Conservation (phyloP, 2,113 vertebrate genomes). For the Rhombomys opimus region DNA sequence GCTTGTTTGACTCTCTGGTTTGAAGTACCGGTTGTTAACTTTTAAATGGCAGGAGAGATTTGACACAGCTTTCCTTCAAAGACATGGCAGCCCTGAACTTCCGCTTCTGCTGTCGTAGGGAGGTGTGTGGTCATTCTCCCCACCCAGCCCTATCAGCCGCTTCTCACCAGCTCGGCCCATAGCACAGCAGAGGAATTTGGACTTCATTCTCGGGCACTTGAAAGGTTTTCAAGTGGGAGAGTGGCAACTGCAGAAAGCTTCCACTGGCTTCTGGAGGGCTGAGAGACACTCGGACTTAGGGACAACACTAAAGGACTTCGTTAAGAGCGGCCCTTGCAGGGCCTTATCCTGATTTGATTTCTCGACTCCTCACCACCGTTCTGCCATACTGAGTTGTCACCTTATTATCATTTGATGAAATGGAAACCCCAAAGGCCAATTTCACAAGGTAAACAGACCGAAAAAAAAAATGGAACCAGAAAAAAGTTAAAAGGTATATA, state of each 20-base stretch:
- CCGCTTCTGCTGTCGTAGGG: too few relatives aligned
- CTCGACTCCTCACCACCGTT: neutral
- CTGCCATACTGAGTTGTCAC: neutral
- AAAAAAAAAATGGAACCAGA: neutral
- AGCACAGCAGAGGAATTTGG: neutral
- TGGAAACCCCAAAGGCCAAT: neutral
- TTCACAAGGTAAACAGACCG: neutral
- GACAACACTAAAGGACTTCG: neutral
- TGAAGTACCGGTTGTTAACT: neutral
- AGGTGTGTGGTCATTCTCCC: neutral
- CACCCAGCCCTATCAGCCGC: neutral
- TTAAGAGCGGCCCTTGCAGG: fast-evolving
- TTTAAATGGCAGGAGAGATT: neutral
- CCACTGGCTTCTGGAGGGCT: neutral
- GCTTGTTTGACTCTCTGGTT: neutral
- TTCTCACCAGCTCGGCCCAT: neutral
- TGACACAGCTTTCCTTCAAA: neutral
- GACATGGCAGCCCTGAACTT: neutral
- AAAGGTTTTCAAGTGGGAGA: neutral
- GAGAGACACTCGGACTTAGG: neutral
- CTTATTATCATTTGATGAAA: neutral
- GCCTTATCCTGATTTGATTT: neutral
- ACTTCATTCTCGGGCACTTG: neutral
- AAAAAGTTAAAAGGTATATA: neutral
- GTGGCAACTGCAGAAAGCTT: neutral